phyloP scores from a whole-genome alignment of 2,797 vertebrate species.

The Gadopsis marmoratus region DNA sequence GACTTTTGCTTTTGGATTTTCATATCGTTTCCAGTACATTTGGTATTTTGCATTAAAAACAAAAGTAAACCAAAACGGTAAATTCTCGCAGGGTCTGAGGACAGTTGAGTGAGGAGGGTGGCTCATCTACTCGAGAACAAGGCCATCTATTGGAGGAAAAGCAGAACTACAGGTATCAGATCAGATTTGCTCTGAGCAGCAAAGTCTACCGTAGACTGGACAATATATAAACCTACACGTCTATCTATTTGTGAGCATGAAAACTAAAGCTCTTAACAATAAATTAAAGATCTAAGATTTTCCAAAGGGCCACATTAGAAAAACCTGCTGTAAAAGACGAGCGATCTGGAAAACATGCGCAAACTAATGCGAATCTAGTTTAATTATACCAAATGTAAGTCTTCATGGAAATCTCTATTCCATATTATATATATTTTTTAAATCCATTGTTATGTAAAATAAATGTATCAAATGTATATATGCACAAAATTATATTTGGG shows the following conservation, averaged over 20 bases:
- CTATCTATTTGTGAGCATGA: not conserved
- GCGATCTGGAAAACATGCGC: not conserved
- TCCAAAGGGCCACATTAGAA: not conserved
- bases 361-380: not conserved
- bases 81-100: not conserved
- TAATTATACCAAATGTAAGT: not conserved
- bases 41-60: not conserved
- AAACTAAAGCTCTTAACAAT: not conserved
- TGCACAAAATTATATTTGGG: not conserved
- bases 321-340: not conserved
- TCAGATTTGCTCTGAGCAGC: not conserved
- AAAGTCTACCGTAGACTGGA: not conserved
- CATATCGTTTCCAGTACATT: not conserved
- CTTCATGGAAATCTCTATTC: not conserved
- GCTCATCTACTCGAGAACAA: slow-evolving; percentile 71
- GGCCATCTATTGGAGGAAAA: slow-evolving; percentile 76
- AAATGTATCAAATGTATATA: not conserved
- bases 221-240: not conserved
- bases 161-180: slow-evolving; percentile 47
- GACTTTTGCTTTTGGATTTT: not conserved
- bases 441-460: not conserved
- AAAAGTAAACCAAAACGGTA: not conserved
- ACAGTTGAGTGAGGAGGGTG: not conserved
- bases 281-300: not conserved
- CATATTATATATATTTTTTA: too few relatives aligned